Evolutionary conservation across 1,140 invertebrate species (phyloP).

Genomic region (Ladona fulva): DNA sequence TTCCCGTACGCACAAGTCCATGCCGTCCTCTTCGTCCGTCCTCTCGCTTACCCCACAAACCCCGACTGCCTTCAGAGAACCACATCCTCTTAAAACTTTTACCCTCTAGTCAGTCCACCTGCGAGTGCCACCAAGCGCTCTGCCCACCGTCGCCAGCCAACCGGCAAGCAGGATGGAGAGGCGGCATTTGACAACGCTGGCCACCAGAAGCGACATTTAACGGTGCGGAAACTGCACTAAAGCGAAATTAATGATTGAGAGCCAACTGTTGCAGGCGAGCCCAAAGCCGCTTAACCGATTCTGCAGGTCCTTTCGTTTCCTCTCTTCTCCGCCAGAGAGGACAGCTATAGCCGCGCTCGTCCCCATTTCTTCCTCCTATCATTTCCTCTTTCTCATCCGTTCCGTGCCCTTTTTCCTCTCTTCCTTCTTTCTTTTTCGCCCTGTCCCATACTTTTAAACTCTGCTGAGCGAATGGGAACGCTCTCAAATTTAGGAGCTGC

Average conservation of each 20-base stretch:
- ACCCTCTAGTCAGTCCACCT: no score
- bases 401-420: neutral
- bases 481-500: no score
- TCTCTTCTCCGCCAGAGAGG: neutral
- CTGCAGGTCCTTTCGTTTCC: neutral
- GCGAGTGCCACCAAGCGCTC: no score
- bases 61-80: no score
- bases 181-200: neutral
- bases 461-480: no score
- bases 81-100: no score
- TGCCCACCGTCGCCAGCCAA: no score
- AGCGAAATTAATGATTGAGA: slow-evolving; percentile 10
- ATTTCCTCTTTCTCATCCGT: neutral
- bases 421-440: neutral
- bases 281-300: neutral
- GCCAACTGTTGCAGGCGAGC: neutral
- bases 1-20: no score
- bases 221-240: slow-evolving; percentile 6
- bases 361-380: neutral
- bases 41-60: no score
- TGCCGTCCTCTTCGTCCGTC: no score
- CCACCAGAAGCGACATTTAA: neutral
- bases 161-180: neutral
- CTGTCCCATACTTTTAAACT: neutral
- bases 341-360: neutral